phyloP scores from a whole-genome alignment of 2,113 vertebrate genomes.

The Nicator chloris region DNA sequence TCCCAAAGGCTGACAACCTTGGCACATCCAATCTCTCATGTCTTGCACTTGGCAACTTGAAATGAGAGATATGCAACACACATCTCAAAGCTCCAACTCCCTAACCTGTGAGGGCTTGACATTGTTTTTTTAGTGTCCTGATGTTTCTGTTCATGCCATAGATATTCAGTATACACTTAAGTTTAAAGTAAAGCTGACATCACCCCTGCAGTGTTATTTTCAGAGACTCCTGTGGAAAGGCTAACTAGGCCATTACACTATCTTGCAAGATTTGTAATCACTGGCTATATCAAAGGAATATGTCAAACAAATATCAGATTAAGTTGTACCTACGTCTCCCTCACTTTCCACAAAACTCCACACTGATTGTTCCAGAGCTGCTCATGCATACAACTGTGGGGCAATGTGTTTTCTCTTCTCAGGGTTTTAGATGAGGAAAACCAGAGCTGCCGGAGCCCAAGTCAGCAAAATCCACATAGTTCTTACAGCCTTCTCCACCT shows the following conservation, averaged over 20 bases:
- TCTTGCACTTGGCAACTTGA: background rate
- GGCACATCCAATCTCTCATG: background rate
- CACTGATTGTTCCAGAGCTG: background rate
- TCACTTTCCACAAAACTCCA: background rate
- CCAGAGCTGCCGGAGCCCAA: background rate
- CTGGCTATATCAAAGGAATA: background rate
- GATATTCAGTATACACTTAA: background rate
- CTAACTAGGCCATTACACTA: background rate
- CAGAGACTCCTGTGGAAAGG: background rate
- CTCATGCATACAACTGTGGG: background rate
- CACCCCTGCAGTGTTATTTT: background rate
- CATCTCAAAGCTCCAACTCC: background rate
- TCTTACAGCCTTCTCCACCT: background rate
- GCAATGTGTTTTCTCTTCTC: background rate
- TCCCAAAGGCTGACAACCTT: background rate
- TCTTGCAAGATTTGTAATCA: background rate
- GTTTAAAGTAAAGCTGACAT: background rate
- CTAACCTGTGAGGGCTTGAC: background rate
- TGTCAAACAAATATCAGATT: background rate
- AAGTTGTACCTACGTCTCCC: background rate
- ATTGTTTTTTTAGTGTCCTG: background rate
- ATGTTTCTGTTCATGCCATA: background rate
- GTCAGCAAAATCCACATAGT: background rate
- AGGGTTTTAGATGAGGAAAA: background rate
- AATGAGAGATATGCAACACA: background rate